Conservation (phyloP, 2,888 invertebrate species). For the Odontomyia ornata region DNA sequence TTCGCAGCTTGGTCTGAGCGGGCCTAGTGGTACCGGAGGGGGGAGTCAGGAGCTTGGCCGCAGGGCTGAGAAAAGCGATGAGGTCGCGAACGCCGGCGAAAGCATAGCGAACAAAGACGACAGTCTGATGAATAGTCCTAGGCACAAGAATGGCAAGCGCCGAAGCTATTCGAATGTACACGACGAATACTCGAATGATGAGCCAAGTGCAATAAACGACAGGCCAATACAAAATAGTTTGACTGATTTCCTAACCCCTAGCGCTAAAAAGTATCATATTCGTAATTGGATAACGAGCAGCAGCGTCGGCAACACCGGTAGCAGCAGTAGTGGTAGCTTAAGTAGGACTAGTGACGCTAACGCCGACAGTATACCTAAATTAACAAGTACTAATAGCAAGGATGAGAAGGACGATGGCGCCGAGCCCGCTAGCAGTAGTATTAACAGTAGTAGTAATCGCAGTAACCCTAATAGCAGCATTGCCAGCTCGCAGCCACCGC, state of each 20-base stretch:
- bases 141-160: conserved; percentile 26
- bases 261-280: conserved; percentile 48
- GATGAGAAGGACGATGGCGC: conserved; percentile 56
- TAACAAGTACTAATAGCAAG: conserved; percentile 59
- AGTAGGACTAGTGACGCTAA: conserved; percentile 57
- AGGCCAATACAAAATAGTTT: conserved; percentile 54
- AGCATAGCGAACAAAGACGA: conserved; percentile 46
- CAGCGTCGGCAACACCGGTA: background rate
- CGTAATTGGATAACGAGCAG: conserved; percentile 28
- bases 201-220: conserved; percentile 53
- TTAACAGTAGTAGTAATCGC: conserved; percentile 46
- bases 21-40: conserved; percentile 53
- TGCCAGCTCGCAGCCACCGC: conserved; percentile 48
- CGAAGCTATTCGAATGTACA: conserved; percentile 45
- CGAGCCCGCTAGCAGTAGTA: conserved; percentile 48
- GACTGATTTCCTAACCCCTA: conserved; percentile 54
- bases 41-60: conserved; percentile 46
- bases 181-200: conserved; percentile 54
- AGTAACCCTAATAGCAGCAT: conserved; percentile 48
- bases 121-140: conserved; percentile 35
- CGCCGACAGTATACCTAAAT: conserved; percentile 58
- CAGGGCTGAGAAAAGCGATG: conserved; percentile 54
- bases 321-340: conserved; percentile 30
- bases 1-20: conserved; percentile 27
- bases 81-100: conserved; percentile 51